These are phyloP conservation scores for Speoplatyrhinus poulsoni DNA, from an alignment of 2,113 vertebrate genomes.

Conservation along the genomic window DNA sequence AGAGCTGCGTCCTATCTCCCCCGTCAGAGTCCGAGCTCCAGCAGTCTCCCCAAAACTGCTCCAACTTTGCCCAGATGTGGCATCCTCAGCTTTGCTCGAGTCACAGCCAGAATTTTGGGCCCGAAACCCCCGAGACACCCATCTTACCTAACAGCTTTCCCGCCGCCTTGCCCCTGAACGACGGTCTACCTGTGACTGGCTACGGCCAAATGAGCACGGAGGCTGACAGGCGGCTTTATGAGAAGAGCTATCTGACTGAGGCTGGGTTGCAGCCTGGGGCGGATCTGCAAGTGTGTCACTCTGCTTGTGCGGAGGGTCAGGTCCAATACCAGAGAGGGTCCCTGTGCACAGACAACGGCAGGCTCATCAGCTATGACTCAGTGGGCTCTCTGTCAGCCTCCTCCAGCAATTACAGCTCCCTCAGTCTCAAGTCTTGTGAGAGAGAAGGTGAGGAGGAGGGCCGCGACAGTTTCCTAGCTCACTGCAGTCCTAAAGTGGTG, in stretches of 20 bases:
- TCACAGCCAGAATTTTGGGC: slow-evolving; percentile 78
- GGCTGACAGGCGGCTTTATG: slow-evolving; percentile 88
- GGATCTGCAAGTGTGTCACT: slow-evolving; percentile 92
- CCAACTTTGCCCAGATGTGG: slow-evolving; percentile 86
- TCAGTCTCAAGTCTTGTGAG: slow-evolving; percentile 94
- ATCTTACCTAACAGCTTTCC: slow-evolving; percentile 83
- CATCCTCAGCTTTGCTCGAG: slow-evolving; percentile 73
- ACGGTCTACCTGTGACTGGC: slow-evolving; percentile 81
- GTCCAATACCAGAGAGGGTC: slow-evolving; percentile 93
- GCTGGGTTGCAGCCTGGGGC: slow-evolving; percentile 85
- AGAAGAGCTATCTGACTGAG: slow-evolving; percentile 90
- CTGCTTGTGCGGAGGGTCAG: slow-evolving; percentile 87
- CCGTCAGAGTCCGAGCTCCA: slow-evolving; percentile 93
- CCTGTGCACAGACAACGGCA: slow-evolving; percentile 89
- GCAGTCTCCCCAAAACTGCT: slow-evolving; percentile 88
- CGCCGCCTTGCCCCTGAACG: slow-evolving; percentile 70
- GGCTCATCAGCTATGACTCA: slow-evolving; percentile 96
- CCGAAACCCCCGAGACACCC: slow-evolving; percentile 80
- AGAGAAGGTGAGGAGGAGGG: slow-evolving; percentile 94
- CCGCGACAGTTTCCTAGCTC: slow-evolving; percentile 93
- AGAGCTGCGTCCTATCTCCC: slow-evolving; percentile 91
- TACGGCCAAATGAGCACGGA: slow-evolving; percentile 86
- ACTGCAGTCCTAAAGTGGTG: slow-evolving; percentile 97
- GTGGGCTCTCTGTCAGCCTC: slow-evolving; percentile 92
- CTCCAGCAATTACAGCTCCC: slow-evolving; percentile 96